Conservation (phyloP, 1,140 invertebrate species). For the Odontomachus brunneus region DNA sequence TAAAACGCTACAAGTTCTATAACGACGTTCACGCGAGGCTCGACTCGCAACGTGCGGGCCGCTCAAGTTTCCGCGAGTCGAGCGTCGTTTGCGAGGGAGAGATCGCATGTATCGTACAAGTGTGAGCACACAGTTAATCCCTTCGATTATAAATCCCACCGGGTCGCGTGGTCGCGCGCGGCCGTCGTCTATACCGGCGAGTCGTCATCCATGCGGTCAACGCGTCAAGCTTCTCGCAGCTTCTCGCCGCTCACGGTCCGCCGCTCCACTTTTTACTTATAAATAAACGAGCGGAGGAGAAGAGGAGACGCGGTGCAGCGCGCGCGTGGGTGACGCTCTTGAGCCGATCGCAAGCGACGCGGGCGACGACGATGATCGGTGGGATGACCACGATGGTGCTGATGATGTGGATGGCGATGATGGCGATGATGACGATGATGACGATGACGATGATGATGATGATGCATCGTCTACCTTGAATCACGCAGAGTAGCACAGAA, state of each 20-base stretch:
- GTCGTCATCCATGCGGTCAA: slow-evolving; percentile 62
- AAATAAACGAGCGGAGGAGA: slow-evolving; percentile 73
- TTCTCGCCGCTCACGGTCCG: slow-evolving; percentile 28
- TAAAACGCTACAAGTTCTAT: slow-evolving; percentile 34
- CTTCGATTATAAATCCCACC: slow-evolving; percentile 49
- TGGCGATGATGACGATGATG: neutral
- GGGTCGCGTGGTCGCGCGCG: slow-evolving; percentile 11
- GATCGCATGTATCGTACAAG: slow-evolving; percentile 60
- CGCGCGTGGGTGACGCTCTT: slow-evolving; percentile 44
- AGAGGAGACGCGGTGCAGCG: slow-evolving; percentile 17
- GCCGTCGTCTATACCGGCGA: slow-evolving; percentile 61
- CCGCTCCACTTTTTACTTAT: slow-evolving; percentile 76
- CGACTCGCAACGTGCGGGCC: slow-evolving; percentile 30
- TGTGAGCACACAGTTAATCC: slow-evolving; percentile 58
- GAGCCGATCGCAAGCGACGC: neutral
- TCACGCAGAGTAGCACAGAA: slow-evolving; percentile 18
- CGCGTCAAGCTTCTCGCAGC: slow-evolving; percentile 36
- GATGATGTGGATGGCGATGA: no score
- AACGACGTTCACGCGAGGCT: slow-evolving; percentile 25
- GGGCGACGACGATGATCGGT: neutral
- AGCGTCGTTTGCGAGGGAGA: slow-evolving; percentile 33
- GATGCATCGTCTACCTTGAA: slow-evolving; percentile 5
- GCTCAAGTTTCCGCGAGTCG: slow-evolving; percentile 34
- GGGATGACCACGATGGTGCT: neutral
- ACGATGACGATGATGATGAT: slow-evolving; percentile 3